Base-by-base conservation (phyloP, 1,140 invertebrate genomes). In the Sarcophaga peregrina region DNA sequence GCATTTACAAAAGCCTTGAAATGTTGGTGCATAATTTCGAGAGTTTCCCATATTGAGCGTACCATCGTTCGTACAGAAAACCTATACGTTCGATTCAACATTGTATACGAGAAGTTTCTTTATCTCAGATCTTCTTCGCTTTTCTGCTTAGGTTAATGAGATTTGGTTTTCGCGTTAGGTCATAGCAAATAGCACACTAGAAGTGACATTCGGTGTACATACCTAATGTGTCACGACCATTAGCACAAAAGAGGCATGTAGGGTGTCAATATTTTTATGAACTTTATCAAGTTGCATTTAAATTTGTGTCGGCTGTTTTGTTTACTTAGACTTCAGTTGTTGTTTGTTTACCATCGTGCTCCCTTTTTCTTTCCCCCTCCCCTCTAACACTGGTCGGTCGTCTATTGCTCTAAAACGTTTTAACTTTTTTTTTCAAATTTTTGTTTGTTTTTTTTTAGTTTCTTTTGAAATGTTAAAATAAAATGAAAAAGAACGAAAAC, bases 241-340 rank as follows among this genome's bases (percentile, higher is more conserved):
- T n/a, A 58, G 15, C 54, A 58, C 54, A 58, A 58, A 58, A 13
- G n/a, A 58, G n/a, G n/a, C 13, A 15, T 37, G 25, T 37, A 37
- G 25, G 25, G 25, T 37, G 25, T 37, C 4, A 37, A 37, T 37
- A 58, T 58, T 58, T 58, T 58, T 58, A 58, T 58, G 54, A 58
- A 58, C 54, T 58, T n/a, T n/a, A 58, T 58, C 54, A 58, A n/a
- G n/a, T 58, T 58, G 13, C 54, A 58, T 58, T 58, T 58, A 13
- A 2, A 37, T 37, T 58, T 58, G 54, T 58, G 15, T 58, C 15
- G 15, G n/a, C 54, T 58, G 15, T n/a, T n/a, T 13, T 58, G 11
- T 58, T 15, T 58, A 37, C 25, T 37, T 37, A 37, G 25, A 37
- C 25, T 37, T 37, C 25, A 37, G 25, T 37, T 37, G 25, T 37